Evolutionary conservation across 2,797 vertebrate species (phyloP).

Genomic region (Phylloscopus collybita): DNA sequence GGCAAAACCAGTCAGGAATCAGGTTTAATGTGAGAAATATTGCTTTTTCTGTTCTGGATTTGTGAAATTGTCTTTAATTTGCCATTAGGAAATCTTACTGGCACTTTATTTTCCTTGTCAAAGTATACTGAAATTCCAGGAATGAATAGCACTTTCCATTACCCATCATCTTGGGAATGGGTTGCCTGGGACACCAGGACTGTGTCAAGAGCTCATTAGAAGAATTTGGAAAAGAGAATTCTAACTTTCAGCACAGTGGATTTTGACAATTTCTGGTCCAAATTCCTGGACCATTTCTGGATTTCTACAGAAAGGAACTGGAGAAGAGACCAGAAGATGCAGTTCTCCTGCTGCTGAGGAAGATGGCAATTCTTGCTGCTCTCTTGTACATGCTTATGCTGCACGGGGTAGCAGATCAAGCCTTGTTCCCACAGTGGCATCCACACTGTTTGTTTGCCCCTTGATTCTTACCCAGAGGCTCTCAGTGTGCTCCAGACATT

Average conservation of each 20-base stretch:
- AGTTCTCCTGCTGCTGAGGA: not conserved
- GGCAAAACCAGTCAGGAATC: not conserved
- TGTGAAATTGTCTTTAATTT: not conserved
- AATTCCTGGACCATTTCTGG: not conserved
- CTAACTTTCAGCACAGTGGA: rapidly evolving
- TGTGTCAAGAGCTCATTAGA: not conserved
- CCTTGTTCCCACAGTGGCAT: not conserved
- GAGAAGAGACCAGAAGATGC: not conserved
- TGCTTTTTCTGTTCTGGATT: not conserved
- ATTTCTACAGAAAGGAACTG: not conserved
- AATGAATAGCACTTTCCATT: not conserved
- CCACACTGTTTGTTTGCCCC: not conserved
- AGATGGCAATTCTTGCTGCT: not conserved
- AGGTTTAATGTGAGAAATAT: not conserved
- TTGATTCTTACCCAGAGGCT: not conserved
- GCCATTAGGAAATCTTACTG: not conserved
- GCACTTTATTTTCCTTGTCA: not conserved
- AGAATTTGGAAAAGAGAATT: not conserved
- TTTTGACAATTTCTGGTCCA: not conserved
- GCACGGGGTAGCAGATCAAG: not conserved
- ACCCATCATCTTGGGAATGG: too few relatives aligned
- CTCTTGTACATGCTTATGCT: not conserved
- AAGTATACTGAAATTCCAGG: not conserved
- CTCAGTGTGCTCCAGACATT: not conserved
- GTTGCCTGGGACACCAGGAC: not conserved